Percentiles rank a stretch among this genome's conserved stretches.
Evolutionary conservation across 2,888 invertebrate genomes (phyloP).

Genomic region (Lagria hirta): DNA sequence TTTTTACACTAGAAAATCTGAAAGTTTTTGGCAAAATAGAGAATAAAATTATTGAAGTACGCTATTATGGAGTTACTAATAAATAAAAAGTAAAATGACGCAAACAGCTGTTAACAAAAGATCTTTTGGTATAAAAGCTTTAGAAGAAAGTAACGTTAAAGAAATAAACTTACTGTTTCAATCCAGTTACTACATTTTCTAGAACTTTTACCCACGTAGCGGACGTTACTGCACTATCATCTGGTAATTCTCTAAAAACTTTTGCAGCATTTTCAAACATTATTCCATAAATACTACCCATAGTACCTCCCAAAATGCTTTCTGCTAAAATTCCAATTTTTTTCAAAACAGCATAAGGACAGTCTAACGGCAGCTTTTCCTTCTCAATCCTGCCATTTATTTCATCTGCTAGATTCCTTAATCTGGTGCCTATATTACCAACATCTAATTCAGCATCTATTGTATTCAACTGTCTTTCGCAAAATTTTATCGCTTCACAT

Average conservation of each 20-base stretch:
- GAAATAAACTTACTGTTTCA: constrained; percentile 52
- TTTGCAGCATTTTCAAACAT: constrained; percentile 68
- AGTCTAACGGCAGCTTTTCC: constrained; percentile 37
- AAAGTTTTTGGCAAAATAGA: too few relatives aligned
- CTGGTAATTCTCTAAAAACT: constrained; percentile 51
- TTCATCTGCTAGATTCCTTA: constrained; percentile 44
- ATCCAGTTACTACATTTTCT: constrained; percentile 37
- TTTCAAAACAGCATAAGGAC: constrained; percentile 47
- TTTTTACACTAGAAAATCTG: too few relatives aligned
- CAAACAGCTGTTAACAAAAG: constrained; percentile 2
- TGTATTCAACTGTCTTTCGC: constrained; percentile 63
- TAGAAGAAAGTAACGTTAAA: too few relatives aligned
- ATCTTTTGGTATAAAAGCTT: too few relatives aligned
- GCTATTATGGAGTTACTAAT: too few relatives aligned
- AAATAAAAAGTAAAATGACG: constrained; percentile 18
- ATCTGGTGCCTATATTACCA: constrained; percentile 69
- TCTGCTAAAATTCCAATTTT: constrained; percentile 63
- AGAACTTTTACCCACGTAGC: constrained; percentile 12
- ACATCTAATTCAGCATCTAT: constrained; percentile 71
- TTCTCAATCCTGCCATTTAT: constrained; percentile 39
- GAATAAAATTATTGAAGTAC: too few relatives aligned
- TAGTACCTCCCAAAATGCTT: constrained; percentile 73
- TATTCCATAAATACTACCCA: constrained; percentile 78
- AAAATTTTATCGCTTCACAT: constrained; percentile 60
- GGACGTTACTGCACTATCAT: constrained; percentile 34